A percentile compares a stretch with the other conserved stretches of the same genome.
These are phyloP conservation scores for Zeugodacus cucurbitae DNA, from an alignment of 1,140 invertebrate genomes.

Conservation along the genomic window DNA sequence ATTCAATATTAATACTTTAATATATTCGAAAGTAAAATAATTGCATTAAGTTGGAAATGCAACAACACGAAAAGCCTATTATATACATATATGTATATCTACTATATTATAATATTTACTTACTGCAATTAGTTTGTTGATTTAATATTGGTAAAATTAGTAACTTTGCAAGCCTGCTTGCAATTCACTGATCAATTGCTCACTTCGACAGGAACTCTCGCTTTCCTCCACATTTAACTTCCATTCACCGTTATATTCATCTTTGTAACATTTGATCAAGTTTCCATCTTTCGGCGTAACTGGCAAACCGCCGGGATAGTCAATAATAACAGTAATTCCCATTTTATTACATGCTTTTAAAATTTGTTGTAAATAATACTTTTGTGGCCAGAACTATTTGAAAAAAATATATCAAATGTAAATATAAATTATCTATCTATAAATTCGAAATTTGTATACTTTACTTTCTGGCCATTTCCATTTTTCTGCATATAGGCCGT, in stretches of 20 bases:
- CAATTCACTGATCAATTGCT: background rate
- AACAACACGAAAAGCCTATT: too few relatives aligned
- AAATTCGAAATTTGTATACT: background rate
- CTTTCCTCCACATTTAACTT: background rate
- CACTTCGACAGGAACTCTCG: background rate
- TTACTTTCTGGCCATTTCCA: background rate
- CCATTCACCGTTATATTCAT: background rate
- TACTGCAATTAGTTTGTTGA: too few relatives aligned
- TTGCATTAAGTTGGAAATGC: too few relatives aligned
- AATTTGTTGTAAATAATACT: slow-evolving; percentile 39
- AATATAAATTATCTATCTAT: background rate
- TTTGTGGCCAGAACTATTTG: background rate
- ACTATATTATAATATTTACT: too few relatives aligned
- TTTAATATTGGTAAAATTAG: background rate
- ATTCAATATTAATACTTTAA: too few relatives aligned
- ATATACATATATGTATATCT: too few relatives aligned
- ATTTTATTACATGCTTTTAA: slow-evolving; percentile 37
- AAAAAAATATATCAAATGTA: background rate
- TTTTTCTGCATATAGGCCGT: background rate
- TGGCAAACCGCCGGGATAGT: slow-evolving; percentile 37
- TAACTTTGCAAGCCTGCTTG: background rate
- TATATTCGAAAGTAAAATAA: too few relatives aligned
- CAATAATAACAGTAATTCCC: slow-evolving; percentile 29
- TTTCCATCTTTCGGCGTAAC: slow-evolving; percentile 1
- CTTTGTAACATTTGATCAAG: slow-evolving; percentile 33